These are phyloP conservation scores for Zoanthus sociatus DNA, from an alignment of 92 coral and sea anemone species.

Conservation along the genomic window DNA sequence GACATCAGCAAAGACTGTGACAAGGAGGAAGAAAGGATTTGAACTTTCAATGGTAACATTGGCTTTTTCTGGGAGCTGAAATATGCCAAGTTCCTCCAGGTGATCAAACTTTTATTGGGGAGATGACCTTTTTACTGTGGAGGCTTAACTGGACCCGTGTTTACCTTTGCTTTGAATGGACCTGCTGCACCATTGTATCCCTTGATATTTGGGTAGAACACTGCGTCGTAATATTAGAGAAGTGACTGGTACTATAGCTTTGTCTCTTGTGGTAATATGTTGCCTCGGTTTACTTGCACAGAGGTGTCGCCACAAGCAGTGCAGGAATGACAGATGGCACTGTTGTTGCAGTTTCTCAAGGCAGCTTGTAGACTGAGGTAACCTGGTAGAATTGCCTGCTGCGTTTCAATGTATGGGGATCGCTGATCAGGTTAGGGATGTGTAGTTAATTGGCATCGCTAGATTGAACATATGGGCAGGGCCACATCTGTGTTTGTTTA, in stretches of 20 bases:
- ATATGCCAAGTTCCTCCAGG: too few species aligned
- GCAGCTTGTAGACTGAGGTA: not conserved
- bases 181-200: too few species aligned
- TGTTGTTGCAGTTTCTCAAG: not conserved
- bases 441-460: slow-evolving; percentile 39
- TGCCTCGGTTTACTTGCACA: too few species aligned
- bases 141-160: too few species aligned
- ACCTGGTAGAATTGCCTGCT: slow-evolving; percentile 53
- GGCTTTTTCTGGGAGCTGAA: too few species aligned
- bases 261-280: too few species aligned
- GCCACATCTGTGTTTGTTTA: slow-evolving; percentile 43
- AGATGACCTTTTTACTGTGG: too few species aligned
- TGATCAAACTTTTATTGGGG: too few species aligned
- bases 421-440: slow-evolving; percentile 61
- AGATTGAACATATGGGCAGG: slow-evolving; percentile 51
- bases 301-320: not conserved
- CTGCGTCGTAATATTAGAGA: slow-evolving; percentile 34
- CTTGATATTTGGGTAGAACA: slow-evolving; percentile 53
- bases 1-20: too few species aligned
- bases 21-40: too few species aligned
- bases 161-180: too few species aligned
- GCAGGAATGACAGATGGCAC: not conserved
- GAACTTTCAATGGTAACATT: too few species aligned
- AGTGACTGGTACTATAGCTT: slow-evolving; percentile 15
- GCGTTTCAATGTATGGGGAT: slow-evolving; percentile 62